Evolutionary conservation across 1,140 invertebrate species (phyloP).

Genomic region (Pseudachorutes palmiensis): DNA sequence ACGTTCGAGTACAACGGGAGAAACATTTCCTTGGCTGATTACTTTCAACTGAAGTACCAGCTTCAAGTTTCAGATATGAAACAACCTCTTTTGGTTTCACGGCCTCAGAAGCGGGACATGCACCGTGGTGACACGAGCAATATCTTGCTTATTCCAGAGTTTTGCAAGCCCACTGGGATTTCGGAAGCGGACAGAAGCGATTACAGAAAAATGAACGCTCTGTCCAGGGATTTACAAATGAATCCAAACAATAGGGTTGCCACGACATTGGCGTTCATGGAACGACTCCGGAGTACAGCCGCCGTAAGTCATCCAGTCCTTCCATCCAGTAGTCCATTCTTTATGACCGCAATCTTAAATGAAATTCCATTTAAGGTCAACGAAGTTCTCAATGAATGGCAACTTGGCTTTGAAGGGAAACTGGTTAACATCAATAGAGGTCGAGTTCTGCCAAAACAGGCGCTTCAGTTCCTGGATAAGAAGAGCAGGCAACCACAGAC

Average conservation of each 20-base stretch:
- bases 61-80: constrained; percentile 54
- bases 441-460: too few relatives aligned
- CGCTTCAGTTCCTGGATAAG: too few relatives aligned
- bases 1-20: constrained; percentile 58
- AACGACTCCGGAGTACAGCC: constrained; percentile 27
- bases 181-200: constrained; percentile 40
- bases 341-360: too few relatives aligned
- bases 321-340: too few relatives aligned
- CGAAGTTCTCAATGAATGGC: not conserved
- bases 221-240: constrained; percentile 43
- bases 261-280: constrained; percentile 38
- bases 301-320: constrained; percentile 10
- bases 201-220: constrained; percentile 40
- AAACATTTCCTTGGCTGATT: constrained; percentile 61
- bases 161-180: constrained; percentile 36
- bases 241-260: constrained; percentile 42
- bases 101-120: constrained; percentile 28
- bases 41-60: constrained; percentile 63
- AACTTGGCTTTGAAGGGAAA: not conserved
- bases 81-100: constrained; percentile 34
- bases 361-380: not conserved
- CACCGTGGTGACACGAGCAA: constrained; percentile 31
- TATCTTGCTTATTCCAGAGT: constrained; percentile 33
- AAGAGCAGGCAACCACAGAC: too few relatives aligned
- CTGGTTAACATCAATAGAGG: too few relatives aligned